Conservation (phyloP, 2,888 invertebrate genomes). For the Pandemis heparana region DNA sequence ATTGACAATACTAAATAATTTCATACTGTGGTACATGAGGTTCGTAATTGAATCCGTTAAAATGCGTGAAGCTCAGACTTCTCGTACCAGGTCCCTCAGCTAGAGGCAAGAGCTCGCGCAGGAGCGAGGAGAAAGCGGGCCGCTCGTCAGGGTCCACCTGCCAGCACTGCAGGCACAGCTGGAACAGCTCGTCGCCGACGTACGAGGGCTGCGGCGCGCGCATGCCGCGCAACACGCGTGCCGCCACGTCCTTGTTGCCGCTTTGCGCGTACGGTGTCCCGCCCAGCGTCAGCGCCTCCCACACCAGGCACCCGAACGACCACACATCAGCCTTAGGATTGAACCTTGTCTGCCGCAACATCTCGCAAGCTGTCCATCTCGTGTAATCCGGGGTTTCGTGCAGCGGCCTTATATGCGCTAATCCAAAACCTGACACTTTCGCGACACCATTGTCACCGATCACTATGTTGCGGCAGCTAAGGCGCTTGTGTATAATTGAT, state of each 20-base stretch:
- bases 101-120: constrained; percentile 73
- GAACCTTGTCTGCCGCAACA: constrained; percentile 88
- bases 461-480: constrained; percentile 90
- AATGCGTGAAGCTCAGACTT: constrained; percentile 78
- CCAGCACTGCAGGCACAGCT: constrained; percentile 94
- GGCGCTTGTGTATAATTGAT: constrained; percentile 90
- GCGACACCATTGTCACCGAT: constrained; percentile 88
- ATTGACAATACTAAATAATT: constrained; percentile 53
- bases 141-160: constrained; percentile 92
- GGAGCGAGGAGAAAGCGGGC: constrained; percentile 88
- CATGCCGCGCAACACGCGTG: constrained; percentile 89
- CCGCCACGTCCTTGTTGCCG: constrained; percentile 88
- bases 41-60: constrained; percentile 78
- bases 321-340: constrained; percentile 92
- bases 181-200: constrained; percentile 92
- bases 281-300: constrained; percentile 93
- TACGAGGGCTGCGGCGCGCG: constrained; percentile 91
- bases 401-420: constrained; percentile 87
- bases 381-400: constrained; percentile 90
- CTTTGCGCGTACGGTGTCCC: constrained; percentile 92
- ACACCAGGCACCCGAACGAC: constrained; percentile 93
- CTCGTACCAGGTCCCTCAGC: constrained; percentile 67
- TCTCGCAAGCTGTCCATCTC: constrained; percentile 93
- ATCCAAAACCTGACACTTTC: constrained; percentile 91
- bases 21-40: constrained; percentile 78